Evolutionary conservation across 2,888 invertebrate genomes (phyloP), one percentile per base, ranked within the genome.

Genomic region (Hesperia comma): DNA sequence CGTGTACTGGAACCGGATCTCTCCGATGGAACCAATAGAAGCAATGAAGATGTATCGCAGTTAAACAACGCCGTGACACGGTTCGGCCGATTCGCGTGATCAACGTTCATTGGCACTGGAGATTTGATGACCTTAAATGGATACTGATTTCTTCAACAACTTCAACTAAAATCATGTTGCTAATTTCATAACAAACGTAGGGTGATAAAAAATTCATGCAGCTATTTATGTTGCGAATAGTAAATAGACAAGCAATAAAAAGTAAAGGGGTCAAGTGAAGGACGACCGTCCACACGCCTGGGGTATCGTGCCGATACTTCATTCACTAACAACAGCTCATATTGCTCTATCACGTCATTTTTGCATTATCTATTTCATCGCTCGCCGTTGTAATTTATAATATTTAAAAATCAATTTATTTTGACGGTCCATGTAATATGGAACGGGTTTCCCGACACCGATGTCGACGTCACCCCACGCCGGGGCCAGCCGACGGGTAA

Each of bases 11-110:
- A 41, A 0, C 5, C 41, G n/a, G 40, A 41, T 41, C 41, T n/a
- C n/a, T 41, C 5, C 37, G 12, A 41, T n/a, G 41, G n/a, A 41
- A 14, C 41, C 14, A 41, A 41, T 41, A 17, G 41, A 19, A 55
- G 41, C 33, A 46, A 63, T 63, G 43, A 63, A 46, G 46, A 55
- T 37, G 33, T 46, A 63, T 33, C 46, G 46, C 55, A 19, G 12
- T 55, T 63, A 33, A 55, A 55, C 26, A 33, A 55, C n/a, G 46
- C 63, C 63, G 33, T 46, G 63, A 55, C 63, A 56, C 56, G 41
- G 54, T 54, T 62, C 32, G 37, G 12, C 46, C 19, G 56, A 7
- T 62, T 26, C 15, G 62, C 62, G 62, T 62, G 62, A 32, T 55
- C 62, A 19, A 33, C 33, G 43, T 40, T 61, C 46, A 55, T 57